These are phyloP conservation scores for Chirona hameri DNA, from an alignment of 2,888 invertebrate genomes.

Conservation along the genomic window DNA sequence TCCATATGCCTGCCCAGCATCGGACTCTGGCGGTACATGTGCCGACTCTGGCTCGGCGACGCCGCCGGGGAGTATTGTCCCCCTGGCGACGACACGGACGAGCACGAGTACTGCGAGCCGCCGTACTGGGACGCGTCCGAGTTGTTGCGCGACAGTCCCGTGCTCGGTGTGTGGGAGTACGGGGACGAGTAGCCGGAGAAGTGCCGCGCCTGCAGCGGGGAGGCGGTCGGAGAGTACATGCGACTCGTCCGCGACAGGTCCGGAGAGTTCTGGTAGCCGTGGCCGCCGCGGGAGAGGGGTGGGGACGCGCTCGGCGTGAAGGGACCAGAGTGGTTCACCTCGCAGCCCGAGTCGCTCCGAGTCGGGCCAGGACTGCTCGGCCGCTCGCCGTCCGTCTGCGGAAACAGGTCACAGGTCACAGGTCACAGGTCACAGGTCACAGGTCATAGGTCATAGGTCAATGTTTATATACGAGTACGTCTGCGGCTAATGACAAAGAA, in stretches of 20 bases:
- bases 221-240: slow-evolving; percentile 74
- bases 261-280: slow-evolving; percentile 8
- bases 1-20: slow-evolving; percentile 37
- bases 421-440: not conserved
- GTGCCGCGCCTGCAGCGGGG: slow-evolving; percentile 79
- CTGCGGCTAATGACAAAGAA: no score
- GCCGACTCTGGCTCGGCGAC: slow-evolving; percentile 31
- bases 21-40: slow-evolving; percentile 34
- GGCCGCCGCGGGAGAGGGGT: slow-evolving; percentile 35
- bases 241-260: slow-evolving; percentile 36
- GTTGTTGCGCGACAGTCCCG: slow-evolving; percentile 71
- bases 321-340: slow-evolving; percentile 38
- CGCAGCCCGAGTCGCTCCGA: slow-evolving; percentile 40
- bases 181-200: slow-evolving; percentile 47
- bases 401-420: not conserved
- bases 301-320: slow-evolving; percentile 40
- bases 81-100: slow-evolving; percentile 38
- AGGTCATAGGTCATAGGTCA: not conserved
- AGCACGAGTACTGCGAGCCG: slow-evolving; percentile 39
- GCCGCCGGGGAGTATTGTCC: slow-evolving; percentile 38
- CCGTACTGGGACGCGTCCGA: slow-evolving; percentile 69
- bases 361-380: slow-evolving; percentile 37
- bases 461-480: no score
- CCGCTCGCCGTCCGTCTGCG: not conserved
- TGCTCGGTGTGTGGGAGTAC: slow-evolving; percentile 43